These are phyloP conservation scores for Drosophila melanocephala DNA, from an alignment of 2,888 invertebrate species.

Conservation along the genomic window DNA sequence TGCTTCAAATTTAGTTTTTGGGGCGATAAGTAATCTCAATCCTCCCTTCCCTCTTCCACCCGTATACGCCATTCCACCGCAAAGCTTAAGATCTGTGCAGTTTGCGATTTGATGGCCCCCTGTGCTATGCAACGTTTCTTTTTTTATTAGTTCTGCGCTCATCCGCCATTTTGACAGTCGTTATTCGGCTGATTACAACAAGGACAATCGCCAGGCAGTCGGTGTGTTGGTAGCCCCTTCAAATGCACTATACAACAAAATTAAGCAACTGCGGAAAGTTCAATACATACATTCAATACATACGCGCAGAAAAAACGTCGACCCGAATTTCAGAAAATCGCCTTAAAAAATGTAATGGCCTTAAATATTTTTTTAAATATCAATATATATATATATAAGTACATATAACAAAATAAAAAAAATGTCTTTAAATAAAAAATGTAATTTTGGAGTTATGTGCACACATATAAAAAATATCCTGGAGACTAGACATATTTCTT, in stretches of 20 bases:
- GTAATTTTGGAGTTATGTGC: no score
- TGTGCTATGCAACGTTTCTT: constrained; percentile 66
- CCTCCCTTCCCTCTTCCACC: background rate
- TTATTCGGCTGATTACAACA: constrained; percentile 77
- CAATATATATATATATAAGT: background rate
- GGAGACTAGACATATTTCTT: no score
- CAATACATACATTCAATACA: background rate
- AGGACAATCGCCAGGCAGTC: constrained; percentile 58
- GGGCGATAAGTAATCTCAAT: constrained; percentile 54
- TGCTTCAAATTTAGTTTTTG: constrained; percentile 53
- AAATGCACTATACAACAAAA: constrained; percentile 28
- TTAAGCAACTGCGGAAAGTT: background rate
- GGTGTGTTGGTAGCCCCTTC: constrained; percentile 13
- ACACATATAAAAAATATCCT: no score
- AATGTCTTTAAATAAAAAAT: no score
- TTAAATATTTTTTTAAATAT: background rate
- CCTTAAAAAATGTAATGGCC: background rate
- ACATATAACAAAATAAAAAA: background rate
- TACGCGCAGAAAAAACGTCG: background rate
- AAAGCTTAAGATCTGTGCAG: constrained; percentile 63
- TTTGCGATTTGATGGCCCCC: constrained; percentile 52
- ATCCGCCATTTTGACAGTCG: constrained; percentile 75
- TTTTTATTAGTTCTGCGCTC: constrained; percentile 77
- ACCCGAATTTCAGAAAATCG: background rate
- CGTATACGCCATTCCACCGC: background rate